Evolutionary conservation across 2,113 vertebrate genomes (phyloP).

Genomic region (Gracilinanus agilis): DNA sequence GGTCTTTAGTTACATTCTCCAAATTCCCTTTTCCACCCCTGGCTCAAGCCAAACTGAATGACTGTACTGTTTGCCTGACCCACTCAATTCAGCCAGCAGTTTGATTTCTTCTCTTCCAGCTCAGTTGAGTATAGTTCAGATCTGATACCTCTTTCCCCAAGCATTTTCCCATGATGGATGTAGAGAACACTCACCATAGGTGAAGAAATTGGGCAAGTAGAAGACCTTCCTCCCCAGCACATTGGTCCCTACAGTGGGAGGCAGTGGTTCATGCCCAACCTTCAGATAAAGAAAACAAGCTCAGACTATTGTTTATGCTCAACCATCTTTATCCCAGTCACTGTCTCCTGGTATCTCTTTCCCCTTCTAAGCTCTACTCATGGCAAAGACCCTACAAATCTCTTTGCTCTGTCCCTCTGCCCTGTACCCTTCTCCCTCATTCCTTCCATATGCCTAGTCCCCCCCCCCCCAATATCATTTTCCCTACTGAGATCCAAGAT

Average conservation of each 20-base stretch:
- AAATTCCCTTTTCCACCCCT: not conserved
- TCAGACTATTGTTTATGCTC: not conserved
- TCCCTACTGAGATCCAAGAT: not conserved
- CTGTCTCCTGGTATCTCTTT: not conserved
- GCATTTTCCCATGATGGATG: not conserved
- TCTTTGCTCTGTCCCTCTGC: not conserved
- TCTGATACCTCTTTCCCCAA: not conserved
- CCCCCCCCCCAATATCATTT: not conserved
- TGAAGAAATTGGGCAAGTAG: conserved; percentile 93
- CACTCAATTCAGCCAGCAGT: not conserved
- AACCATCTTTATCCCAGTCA: not conserved
- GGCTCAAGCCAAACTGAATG: not conserved
- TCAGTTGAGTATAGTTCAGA: not conserved
- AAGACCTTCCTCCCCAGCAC: conserved; percentile 92
- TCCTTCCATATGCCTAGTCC: not conserved
- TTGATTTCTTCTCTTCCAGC: not conserved
- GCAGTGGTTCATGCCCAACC: conserved; percentile 93
- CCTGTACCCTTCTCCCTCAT: not conserved
- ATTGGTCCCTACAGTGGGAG: conserved; percentile 89
- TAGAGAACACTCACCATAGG: conserved; percentile 88
- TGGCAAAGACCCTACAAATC: not conserved
- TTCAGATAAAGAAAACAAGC: conserved; percentile 78
- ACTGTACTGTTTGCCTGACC: accelerated
- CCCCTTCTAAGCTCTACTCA: not conserved
- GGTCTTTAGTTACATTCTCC: not conserved